Evolutionary conservation across 2,113 vertebrate species (phyloP).

Genomic region (Peromyscus polionotus): DNA sequence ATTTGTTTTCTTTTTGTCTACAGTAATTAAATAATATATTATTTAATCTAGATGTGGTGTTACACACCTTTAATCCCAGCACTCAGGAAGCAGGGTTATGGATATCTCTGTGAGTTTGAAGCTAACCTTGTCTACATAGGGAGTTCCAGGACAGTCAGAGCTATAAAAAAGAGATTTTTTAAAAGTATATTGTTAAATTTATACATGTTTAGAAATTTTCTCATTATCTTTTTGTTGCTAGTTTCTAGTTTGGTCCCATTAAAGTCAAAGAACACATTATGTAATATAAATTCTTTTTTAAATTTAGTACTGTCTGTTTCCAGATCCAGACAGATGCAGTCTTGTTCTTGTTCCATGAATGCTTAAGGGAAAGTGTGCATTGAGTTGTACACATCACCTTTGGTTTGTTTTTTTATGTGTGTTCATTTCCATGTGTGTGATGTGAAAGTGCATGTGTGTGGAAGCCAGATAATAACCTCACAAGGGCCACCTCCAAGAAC

Average conservation of each 20-base stretch:
- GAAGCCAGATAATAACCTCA: neutral
- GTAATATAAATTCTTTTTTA: neutral
- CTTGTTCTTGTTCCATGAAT: neutral
- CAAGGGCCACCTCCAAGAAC: neutral
- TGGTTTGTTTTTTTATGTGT: neutral
- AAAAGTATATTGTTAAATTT: neutral
- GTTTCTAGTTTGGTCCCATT: neutral
- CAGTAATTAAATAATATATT: neutral
- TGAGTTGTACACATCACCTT: neutral
- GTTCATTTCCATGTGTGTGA: neutral
- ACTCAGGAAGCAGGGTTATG: neutral
- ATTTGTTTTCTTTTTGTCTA: neutral
- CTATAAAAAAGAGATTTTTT: too few relatives aligned
- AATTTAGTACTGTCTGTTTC: neutral
- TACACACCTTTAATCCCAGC: neutral
- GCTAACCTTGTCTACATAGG: too few relatives aligned
- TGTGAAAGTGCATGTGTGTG: neutral
- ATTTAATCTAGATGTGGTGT: neutral
- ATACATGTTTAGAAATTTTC: neutral
- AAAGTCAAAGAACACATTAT: neutral
- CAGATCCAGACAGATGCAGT: neutral
- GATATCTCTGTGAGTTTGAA: too few relatives aligned
- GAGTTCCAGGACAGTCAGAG: too few relatives aligned
- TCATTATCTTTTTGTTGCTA: conserved; percentile 3
- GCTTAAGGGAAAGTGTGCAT: neutral